These are phyloP conservation scores for Paracanthobrama guichenoti DNA, from an alignment of 2,113 vertebrate genomes.

Conservation along the genomic window DNA sequence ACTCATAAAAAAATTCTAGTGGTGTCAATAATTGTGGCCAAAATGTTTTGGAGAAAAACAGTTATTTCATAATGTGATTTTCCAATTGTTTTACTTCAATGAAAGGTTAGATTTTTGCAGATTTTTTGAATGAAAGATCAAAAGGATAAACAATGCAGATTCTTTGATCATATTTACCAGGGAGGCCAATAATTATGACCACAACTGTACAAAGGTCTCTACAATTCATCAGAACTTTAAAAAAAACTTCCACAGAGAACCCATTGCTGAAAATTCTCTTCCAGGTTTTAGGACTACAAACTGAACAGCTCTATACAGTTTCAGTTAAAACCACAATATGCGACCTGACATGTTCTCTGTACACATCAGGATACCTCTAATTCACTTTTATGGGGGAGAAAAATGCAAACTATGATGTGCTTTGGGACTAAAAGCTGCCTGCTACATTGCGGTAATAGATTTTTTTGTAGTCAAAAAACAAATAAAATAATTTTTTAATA, in stretches of 20 bases:
- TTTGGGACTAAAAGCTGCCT: not conserved
- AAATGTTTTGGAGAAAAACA: no score
- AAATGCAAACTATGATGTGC: not conserved
- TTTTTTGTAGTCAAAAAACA: not conserved
- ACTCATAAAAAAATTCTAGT: no score
- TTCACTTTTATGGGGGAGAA: not conserved
- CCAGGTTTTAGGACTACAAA: not conserved
- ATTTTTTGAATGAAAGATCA: no score
- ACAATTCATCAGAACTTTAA: not conserved
- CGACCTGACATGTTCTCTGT: not conserved
- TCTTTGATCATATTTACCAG: no score
- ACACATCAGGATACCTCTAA: not conserved
- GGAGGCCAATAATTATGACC: no score
- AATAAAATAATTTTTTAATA: not conserved
- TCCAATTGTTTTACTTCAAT: no score
- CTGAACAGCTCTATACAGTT: not conserved
- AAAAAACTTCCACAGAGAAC: not conserved
- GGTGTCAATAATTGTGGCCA: no score
- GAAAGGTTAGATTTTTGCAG: no score
- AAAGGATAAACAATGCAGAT: no score
- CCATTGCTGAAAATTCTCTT: not conserved
- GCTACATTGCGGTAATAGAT: not conserved
- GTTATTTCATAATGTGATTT: no score
- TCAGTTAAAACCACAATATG: not conserved
- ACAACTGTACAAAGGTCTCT: no score